Base-by-base conservation (phyloP, 2,113 vertebrate genomes). In the Sinocyclocheilus grahami region DNA sequence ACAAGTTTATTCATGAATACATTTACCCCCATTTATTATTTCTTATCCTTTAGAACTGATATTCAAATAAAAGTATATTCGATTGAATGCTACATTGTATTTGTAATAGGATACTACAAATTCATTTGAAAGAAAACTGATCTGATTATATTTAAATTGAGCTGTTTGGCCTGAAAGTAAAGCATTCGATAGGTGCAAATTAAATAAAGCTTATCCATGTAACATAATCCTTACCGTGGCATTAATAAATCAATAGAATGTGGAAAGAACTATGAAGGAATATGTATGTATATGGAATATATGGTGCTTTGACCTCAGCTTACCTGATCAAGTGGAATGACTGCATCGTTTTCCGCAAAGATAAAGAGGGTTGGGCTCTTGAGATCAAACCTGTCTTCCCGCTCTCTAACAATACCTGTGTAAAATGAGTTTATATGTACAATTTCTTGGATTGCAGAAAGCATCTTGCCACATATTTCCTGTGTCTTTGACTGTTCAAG, bases 361-460 rank as follows among this genome's bases (percentile, higher is more conserved):
- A 97, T 95, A 30, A 97, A 98, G 86, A 96, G 88, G 0, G 92
- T 97, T 8, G 96, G 94, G 79, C 90, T 94, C 90, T 94, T 93
- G 5, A 97, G 86, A 1, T 71, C 88, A 67, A 94, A 93, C 11
- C 86, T 76, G n/a, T 95, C 93, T 22, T 95, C 95, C 3, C 58
- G 88, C 24, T 96, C 94, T 14, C 80, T 91, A 71, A 97, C 27
- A 39, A 96, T 92, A 75, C 96, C 96, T 97, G 85, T 13, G 88
- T 87, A 79, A 62, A 78, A 60, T 65, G 60, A 82, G 22, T 37
- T 53, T 13, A 18, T 2, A 30, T 16, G 22, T 55, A 74, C 4
- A 6, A 1, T 16, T 14, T 1, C 20, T 53, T 55, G 20, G 0
- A 63, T n/a, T 42, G 22, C 22, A 22, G 16, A 51, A 3, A 33